phyloP scores from a whole-genome alignment of 2,888 invertebrate species.

The Muscina levida region DNA sequence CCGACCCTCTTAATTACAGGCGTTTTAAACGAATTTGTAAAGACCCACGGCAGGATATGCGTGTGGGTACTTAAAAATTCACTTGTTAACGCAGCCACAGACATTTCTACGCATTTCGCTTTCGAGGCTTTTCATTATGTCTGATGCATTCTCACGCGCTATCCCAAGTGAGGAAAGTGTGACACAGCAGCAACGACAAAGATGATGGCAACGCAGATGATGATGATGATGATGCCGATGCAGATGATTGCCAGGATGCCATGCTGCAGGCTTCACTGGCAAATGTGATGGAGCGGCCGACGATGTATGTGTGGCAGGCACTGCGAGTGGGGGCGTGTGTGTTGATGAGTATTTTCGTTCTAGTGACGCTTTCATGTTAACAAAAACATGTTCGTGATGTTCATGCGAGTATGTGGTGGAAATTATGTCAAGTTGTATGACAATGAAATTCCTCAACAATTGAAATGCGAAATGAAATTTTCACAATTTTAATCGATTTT shows the following conservation, averaged over 20 bases:
- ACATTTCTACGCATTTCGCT: neutral
- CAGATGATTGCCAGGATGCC: constrained; percentile 20
- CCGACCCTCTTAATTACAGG: too few relatives aligned
- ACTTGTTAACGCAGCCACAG: constrained; percentile 10
- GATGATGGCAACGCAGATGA: too few relatives aligned
- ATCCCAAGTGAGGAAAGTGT: neutral
- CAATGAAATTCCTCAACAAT: constrained; percentile 41
- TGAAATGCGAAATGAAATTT: constrained; percentile 36
- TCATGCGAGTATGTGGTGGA: constrained; percentile 46
- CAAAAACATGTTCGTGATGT: neutral
- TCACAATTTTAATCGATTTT: constrained; percentile 32
- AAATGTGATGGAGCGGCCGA: neutral
- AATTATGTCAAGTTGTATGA: constrained; percentile 56
- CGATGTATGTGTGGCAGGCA: too few relatives aligned
- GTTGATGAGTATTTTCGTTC: too few relatives aligned
- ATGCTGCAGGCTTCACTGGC: neutral
- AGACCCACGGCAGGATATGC: neutral
- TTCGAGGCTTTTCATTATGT: neutral
- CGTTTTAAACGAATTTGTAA: too few relatives aligned
- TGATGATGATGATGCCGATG: constrained; percentile 14
- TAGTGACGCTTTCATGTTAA: neutral
- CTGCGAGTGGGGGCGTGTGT: too few relatives aligned
- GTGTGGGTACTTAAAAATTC: constrained; percentile 39
- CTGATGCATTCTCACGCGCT: constrained; percentile 25
- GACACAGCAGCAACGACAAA: too few relatives aligned